Evolutionary conservation across 2,113 vertebrate species (phyloP).

Genomic region (Leptobrachium ailaonicum): DNA sequence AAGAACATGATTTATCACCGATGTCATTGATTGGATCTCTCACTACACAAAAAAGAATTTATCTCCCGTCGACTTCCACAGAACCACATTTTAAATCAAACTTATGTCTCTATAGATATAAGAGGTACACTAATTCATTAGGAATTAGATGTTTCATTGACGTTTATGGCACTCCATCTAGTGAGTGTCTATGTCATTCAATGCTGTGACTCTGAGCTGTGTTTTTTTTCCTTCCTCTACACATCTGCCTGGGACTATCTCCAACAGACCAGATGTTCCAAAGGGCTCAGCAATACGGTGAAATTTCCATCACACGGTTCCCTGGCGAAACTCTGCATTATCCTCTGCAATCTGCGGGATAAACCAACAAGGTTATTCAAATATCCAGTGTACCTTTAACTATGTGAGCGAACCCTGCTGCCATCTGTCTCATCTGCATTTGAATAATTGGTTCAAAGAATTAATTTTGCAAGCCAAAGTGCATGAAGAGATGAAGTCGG

Average conservation of each 20-base stretch:
- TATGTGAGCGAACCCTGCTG: slow-evolving; percentile 6
- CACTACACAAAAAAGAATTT: slow-evolving; percentile 1
- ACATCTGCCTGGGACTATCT: slow-evolving; percentile 37
- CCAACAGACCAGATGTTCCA: slow-evolving; percentile 41
- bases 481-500: not conserved
- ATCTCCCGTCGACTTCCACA: not conserved
- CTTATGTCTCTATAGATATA: not conserved
- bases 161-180: not conserved
- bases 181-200: slow-evolving; percentile 1
- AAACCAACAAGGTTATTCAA: slow-evolving; percentile 38
- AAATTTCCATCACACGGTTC: slow-evolving; percentile 22
- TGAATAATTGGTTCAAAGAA: slow-evolving; percentile 32
- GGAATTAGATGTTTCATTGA: not conserved
- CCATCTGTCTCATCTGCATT: slow-evolving; percentile 37
- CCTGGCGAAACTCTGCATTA: slow-evolving; percentile 27
- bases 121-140: not conserved
- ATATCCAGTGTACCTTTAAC: slow-evolving; percentile 19
- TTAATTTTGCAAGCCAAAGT: slow-evolving; percentile 6
- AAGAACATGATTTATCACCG: slow-evolving; percentile 3
- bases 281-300: slow-evolving; percentile 30
- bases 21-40: not conserved
- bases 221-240: not conserved
- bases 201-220: slow-evolving; percentile 11
- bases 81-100: not conserved
- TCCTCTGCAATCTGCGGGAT: slow-evolving; percentile 27